Evolutionary conservation across 2,113 vertebrate genomes (phyloP), one percentile per base, ranked within the genome.

Genomic region (Brachirus orientalis): DNA sequence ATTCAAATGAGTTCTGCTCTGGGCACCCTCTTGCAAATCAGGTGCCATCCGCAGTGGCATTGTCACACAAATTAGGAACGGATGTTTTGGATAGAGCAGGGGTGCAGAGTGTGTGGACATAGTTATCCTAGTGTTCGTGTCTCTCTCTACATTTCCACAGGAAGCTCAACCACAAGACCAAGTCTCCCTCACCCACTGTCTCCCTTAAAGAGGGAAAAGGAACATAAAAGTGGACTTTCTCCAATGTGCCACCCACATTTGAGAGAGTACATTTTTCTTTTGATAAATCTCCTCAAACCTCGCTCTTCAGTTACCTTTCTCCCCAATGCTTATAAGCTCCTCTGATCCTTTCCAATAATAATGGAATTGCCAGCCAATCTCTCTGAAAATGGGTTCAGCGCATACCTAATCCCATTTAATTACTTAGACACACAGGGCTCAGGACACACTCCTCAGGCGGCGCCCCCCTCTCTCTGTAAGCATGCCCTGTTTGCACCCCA

Each of bases 11-110:
- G 47, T 73, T 83, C 78, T 80, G 89, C 88, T 86, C 76, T 13
- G 81, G 89, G 91, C 89, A 86, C 81, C 83, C 86, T 87, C 83
- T 92, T 93, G 92, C 92, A 93, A 93, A 93, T 92, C 84, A 91
- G 90, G 85, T 87, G 75, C 89, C 86, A 85, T 90, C 85, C 86
- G 57, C 64, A 54, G 62, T 69, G 63, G 66, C 82, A 87, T 92
- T 87, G 90, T 92, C 90, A 92, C 88, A 90, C 92, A 93, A 92
- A 93, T 93, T 86, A 90, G 86, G 82, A 93, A 93, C 89, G 82
- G 83, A 88, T 89, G 83, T 89, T 88, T 82, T 65, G 82, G 86
- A 73, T 76, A 69, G 81, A 88, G 81, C 75, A 56, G 73, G n/a
- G 85, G 65, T 72, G 63, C 65, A 41, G 65, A 63, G 68, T 66